These are phyloP conservation scores for Plusia festucae DNA, from an alignment of 2,888 invertebrate genomes.

Conservation along the genomic window DNA sequence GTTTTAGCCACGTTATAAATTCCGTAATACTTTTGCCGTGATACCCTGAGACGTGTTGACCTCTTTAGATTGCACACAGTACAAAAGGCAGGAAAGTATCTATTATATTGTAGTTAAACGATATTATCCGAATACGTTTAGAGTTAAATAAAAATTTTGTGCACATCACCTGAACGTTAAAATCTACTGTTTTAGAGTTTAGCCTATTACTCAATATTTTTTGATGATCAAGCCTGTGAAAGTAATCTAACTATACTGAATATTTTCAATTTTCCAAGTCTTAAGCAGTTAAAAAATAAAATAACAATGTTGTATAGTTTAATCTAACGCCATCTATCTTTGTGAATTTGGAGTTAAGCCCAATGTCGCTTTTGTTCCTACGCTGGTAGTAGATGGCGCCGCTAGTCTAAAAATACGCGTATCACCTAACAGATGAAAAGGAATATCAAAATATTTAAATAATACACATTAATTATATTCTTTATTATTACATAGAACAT, in stretches of 20 bases:
- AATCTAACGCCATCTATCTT: conserved; percentile 47
- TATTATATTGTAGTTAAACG: conserved; percentile 9
- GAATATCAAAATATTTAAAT: conserved; percentile 26
- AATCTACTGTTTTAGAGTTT: too few relatives aligned
- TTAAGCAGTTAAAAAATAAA: neutral
- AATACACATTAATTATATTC: conserved; percentile 54
- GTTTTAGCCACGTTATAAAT: neutral
- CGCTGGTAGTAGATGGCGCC: conserved; percentile 49
- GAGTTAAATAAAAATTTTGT: neutral
- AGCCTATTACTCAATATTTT: too few relatives aligned
- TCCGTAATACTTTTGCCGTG: conserved; percentile 2
- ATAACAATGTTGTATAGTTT: neutral
- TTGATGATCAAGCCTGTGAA: too few relatives aligned
- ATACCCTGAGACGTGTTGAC: conserved; percentile 21
- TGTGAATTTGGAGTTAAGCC: neutral
- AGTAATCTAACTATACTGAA: neutral
- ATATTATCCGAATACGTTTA: conserved; percentile 17
- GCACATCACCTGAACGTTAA: too few relatives aligned
- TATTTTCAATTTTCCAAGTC: neutral
- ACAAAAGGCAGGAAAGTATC: conserved; percentile 20
- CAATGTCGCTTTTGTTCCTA: neutral
- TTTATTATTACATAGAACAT: conserved; percentile 84
- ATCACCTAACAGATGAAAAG: neutral
- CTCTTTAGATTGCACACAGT: conserved; percentile 49
- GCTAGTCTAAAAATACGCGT: conserved; percentile 4